Conservation (phyloP, 2,113 vertebrate genomes). For the Brachionichthys hirsutus region DNA sequence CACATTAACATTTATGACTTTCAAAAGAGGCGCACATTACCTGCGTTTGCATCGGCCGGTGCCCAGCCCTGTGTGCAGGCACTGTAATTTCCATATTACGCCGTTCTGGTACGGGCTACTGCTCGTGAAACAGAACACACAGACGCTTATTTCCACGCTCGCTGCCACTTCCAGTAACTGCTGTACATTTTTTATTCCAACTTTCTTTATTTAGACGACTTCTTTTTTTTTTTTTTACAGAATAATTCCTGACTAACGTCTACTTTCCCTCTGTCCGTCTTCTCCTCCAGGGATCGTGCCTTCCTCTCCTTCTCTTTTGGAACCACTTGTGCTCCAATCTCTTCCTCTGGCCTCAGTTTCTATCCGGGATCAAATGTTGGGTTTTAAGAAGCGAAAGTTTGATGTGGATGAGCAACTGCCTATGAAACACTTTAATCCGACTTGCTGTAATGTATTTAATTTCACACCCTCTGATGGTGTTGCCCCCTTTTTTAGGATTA, state of each 20-base stretch:
- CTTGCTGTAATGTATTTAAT: slow-evolving; percentile 95
- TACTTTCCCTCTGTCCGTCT: slow-evolving; percentile 47
- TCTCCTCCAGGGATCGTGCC: slow-evolving; percentile 31
- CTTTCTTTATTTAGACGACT: slow-evolving; percentile 18
- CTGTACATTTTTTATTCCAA: slow-evolving; percentile 51
- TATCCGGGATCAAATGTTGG: slow-evolving; percentile 90
- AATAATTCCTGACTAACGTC: slow-evolving; percentile 32
- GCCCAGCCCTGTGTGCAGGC: slow-evolving; percentile 31
- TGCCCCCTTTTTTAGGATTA: slow-evolving; percentile 82
- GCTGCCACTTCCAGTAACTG: slow-evolving; percentile 48
- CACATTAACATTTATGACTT: slow-evolving; percentile 69
- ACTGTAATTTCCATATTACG: slow-evolving; percentile 61
- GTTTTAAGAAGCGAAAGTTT: slow-evolving; percentile 90
- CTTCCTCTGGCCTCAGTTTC: slow-evolving; percentile 73
- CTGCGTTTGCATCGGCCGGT: slow-evolving; percentile 37
- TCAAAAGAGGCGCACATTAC: slow-evolving; percentile 48
- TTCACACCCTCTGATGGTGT: slow-evolving; percentile 91
- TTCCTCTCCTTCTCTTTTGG: slow-evolving; percentile 34
- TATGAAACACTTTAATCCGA: slow-evolving; percentile 91
- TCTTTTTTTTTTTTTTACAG: slow-evolving; percentile 39
- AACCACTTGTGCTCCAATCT: slow-evolving; percentile 58
- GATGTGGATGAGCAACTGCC: slow-evolving; percentile 96
- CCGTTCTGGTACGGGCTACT: slow-evolving; percentile 45
- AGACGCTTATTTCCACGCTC: slow-evolving; percentile 49
- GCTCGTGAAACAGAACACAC: slow-evolving; percentile 65